A percentile compares a stretch with the other conserved stretches of the same genome.
Evolutionary conservation across 1,140 invertebrate species (phyloP).

Genomic region (Vanessa atalanta): DNA sequence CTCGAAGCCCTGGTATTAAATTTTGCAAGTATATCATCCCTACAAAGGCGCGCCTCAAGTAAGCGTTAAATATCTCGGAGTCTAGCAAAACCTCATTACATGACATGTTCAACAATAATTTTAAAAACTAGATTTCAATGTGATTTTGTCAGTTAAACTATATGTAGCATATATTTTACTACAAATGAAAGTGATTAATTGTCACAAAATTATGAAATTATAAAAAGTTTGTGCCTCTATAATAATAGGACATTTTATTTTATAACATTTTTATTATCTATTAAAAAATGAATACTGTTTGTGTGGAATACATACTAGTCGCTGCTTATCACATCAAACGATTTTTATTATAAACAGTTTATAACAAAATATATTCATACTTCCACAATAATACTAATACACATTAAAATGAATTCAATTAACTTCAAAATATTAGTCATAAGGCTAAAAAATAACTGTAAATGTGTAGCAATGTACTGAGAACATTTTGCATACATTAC

Average conservation of each 20-base stretch:
- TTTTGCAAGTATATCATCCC: no score
- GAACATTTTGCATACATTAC: background rate
- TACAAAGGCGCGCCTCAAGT: no score
- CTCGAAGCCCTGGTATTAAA: no score
- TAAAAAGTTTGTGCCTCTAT: slow-evolving; percentile 2
- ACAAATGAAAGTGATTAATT: background rate
- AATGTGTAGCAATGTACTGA: background rate
- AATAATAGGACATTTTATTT: background rate
- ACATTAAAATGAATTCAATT: background rate
- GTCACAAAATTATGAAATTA: background rate
- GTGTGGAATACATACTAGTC: background rate
- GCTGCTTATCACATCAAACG: background rate
- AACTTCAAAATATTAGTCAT: slow-evolving; percentile 11
- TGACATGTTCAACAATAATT: background rate
- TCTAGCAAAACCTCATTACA: background rate
- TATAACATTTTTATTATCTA: background rate
- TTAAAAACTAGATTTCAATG: background rate
- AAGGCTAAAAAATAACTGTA: background rate
- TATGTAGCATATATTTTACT: no score
- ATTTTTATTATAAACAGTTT: background rate
- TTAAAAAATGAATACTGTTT: background rate
- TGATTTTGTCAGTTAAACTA: background rate
- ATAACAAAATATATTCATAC: slow-evolving; percentile 4
- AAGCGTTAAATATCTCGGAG: no score
- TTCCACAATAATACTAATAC: background rate